A percentile compares a stretch with the other conserved stretches of the same genome.
phyloP scores from a whole-genome alignment of 1,140 invertebrate genomes.

The Hesperophylax magnus region DNA sequence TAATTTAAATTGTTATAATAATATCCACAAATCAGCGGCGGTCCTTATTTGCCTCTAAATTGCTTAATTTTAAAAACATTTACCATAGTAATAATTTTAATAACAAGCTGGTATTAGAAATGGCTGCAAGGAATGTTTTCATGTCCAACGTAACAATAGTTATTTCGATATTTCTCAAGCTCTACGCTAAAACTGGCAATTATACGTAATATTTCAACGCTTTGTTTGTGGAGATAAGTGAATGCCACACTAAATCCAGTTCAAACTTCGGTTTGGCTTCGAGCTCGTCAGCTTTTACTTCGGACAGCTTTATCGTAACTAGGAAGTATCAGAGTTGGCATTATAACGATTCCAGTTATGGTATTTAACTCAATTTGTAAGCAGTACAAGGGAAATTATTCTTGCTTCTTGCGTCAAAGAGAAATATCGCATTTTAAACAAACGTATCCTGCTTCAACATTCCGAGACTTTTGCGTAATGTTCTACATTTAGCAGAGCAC shows the following conservation, averaged over 20 bases:
- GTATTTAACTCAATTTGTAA: slow-evolving; percentile 1
- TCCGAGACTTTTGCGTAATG: not conserved
- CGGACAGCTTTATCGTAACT: not conserved
- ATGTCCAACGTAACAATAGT: too few relatives aligned
- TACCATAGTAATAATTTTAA: too few relatives aligned
- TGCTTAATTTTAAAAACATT: too few relatives aligned
- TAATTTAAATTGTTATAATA: too few relatives aligned
- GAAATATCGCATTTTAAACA: slow-evolving; percentile 1
- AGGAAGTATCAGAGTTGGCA: slow-evolving; percentile 17
- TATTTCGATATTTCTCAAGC: too few relatives aligned
- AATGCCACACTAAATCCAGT: not conserved
- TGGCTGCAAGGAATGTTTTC: not conserved
- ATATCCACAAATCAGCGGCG: too few relatives aligned
- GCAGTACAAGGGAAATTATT: not conserved
- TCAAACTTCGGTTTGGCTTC: not conserved
- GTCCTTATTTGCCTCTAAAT: too few relatives aligned
- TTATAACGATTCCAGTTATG: slow-evolving; percentile 8
- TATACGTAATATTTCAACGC: too few relatives aligned
- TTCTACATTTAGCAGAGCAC: too few relatives aligned
- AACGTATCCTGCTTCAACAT: slow-evolving; percentile 17
- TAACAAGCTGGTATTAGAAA: too few relatives aligned
- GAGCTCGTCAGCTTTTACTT: too few relatives aligned
- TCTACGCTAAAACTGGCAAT: too few relatives aligned
- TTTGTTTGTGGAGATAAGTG: not conserved
- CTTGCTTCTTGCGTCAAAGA: not conserved